These are phyloP conservation scores for Echinometra lucunter DNA, from an alignment of 53 echinoderm and acorn worm species.

Conservation along the genomic window DNA sequence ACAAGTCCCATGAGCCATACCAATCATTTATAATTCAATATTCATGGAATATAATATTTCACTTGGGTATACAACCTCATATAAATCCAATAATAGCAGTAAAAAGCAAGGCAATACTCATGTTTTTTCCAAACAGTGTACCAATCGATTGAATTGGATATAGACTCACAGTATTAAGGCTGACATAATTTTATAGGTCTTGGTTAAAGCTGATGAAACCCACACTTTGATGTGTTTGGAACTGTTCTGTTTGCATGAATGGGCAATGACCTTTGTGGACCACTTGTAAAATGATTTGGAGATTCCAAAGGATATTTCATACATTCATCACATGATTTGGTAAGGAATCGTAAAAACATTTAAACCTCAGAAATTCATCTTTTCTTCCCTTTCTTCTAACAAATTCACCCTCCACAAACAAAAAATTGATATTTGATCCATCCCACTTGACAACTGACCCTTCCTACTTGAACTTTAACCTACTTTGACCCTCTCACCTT, in stretches of 20 bases:
- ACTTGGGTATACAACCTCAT: not conserved
- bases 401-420: not conserved
- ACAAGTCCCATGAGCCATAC: not conserved
- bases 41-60: not conserved
- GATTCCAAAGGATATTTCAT: not conserved
- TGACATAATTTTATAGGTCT: no score
- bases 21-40: not conserved
- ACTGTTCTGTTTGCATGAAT: no score
- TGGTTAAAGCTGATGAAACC: no score
- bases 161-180: no score
- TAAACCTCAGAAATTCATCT: not conserved
- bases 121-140: no score
- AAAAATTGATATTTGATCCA: constrained; percentile 66
- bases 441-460: constrained; percentile 71
- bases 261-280: no score
- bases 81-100: no score
- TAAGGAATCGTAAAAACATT: not conserved
- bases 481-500: constrained; percentile 78
- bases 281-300: no score
- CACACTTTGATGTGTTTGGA: no score
- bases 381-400: not conserved
- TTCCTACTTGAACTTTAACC: constrained; percentile 72
- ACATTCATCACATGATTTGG: not conserved
- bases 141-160: no score
- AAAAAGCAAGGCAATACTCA: no score